A percentile compares a stretch with the other conserved stretches of the same genome.
These are phyloP conservation scores for Hippopotamyrus pictus DNA, from an alignment of 2,797 vertebrate species.

Conservation along the genomic window DNA sequence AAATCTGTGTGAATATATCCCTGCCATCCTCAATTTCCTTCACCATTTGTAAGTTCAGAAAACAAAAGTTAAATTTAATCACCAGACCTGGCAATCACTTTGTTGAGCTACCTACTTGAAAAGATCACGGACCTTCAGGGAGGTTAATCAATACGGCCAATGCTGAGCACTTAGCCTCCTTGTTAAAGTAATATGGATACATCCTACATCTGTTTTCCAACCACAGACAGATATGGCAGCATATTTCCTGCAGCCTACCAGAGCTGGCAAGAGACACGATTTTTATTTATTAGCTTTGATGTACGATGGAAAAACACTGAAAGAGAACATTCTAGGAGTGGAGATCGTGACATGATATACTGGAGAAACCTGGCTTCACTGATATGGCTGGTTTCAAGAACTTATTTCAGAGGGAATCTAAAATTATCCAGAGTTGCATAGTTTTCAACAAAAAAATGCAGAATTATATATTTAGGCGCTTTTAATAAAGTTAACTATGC, in stretches of 20 bases:
- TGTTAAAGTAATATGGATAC: not conserved
- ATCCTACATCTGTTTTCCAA: constrained; percentile 6
- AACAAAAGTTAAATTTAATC: not conserved
- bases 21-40: not conserved
- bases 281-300: constrained; percentile 13
- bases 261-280: not conserved
- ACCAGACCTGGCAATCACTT: not conserved
- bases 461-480: not conserved
- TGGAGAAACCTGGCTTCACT: not conserved
- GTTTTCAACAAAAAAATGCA: not conserved
- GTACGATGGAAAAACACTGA: not conserved
- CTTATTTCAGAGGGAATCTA: not conserved
- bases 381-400: not conserved
- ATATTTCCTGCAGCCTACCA: not conserved
- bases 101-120: not conserved
- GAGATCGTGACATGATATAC: not conserved
- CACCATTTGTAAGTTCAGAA: not conserved
- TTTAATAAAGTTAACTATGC: not conserved
- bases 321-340: not conserved
- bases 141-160: not conserved
- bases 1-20: not conserved
- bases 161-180: not conserved
- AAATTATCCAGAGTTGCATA: not conserved
- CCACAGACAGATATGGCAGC: not conserved
- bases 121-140: not conserved